Base-by-base conservation (phyloP, 1,140 invertebrate genomes). In the Thaumatotibia leucotreta region DNA sequence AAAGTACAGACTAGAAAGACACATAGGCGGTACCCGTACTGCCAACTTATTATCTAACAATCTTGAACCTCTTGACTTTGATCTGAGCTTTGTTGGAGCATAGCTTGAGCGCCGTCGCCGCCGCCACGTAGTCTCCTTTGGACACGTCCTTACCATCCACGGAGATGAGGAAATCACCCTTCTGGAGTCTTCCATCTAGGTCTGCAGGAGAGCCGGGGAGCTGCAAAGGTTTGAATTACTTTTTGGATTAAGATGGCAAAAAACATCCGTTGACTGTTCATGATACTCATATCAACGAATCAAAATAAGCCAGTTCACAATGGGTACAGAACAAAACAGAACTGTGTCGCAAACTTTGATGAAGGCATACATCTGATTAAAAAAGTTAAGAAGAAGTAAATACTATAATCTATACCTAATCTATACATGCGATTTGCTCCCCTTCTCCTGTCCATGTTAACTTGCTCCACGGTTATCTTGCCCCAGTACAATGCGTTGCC, bases 141-240 rank as follows among this genome's bases (percentile, higher is more conserved):
- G 95, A 95, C 27, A 99, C 91, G 80, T 98, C 95, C 80, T 97
- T 95, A 8, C 96, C 97, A 86, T 99, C 98, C 0, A 99, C 96
- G 24, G 96, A 92, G 9, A 98, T 89, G 52, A 99, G 95, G 74
- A 98, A 94, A 88, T 99, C 98, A 11, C 98, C 98, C 81, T 96
- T 96, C 91, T 97, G 96, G 64, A 99, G 93, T 70, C 97, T 94
- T 6, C 96, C 97, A 87, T 99, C 98, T 33, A 97, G 93, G 74
- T 98, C 97, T 0, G 98, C 98, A 64, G 95, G 95, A 33, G 98
- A 97, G 2, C 98, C 98, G 65, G 95, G 94, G 1, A 97, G 92
- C 97, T 98, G 77, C 10, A 71, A 8, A 64, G 61, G 67, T 31
- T 27, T 10, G 3, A 45, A 14, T 70, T 17, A 32, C 2, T 1